A percentile compares a stretch with the other conserved stretches of the same genome.
These are phyloP conservation scores for Toxotes lorentzi DNA, from an alignment of 2,797 vertebrate species.

Conservation along the genomic window DNA sequence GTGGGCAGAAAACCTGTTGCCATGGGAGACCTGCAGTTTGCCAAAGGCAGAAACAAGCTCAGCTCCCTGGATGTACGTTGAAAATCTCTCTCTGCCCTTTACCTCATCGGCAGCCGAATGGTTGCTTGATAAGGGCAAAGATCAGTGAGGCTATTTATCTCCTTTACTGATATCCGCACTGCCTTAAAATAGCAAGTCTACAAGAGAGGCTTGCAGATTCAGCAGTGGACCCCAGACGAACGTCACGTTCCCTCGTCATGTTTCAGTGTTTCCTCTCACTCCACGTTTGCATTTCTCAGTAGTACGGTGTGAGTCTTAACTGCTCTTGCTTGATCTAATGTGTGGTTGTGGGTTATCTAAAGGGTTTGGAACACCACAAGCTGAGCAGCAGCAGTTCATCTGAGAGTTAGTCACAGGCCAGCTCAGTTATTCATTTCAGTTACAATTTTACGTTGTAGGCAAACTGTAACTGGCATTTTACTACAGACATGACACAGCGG, in stretches of 20 bases:
- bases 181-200: slow-evolving; percentile 50
- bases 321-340: slow-evolving; percentile 63
- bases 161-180: slow-evolving; percentile 56
- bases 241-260: neutral
- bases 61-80: slow-evolving; percentile 48
- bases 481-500: slow-evolving; percentile 41
- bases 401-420: slow-evolving; percentile 31
- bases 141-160: slow-evolving; percentile 61
- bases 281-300: slow-evolving; percentile 74
- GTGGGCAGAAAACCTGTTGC: slow-evolving; percentile 71
- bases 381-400: slow-evolving; percentile 54
- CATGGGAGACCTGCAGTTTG: slow-evolving; percentile 59
- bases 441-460: slow-evolving; percentile 34
- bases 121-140: slow-evolving; percentile 64
- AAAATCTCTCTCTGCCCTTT: slow-evolving; percentile 59
- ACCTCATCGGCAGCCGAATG: slow-evolving; percentile 45
- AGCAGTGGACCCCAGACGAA: slow-evolving; percentile 55
- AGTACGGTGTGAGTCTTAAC: slow-evolving; percentile 70
- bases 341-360: slow-evolving; percentile 49
- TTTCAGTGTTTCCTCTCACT: slow-evolving; percentile 64
- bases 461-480: slow-evolving; percentile 44
- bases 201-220: slow-evolving; percentile 41
- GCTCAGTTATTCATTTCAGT: slow-evolving; percentile 52
- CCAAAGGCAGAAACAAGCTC: slow-evolving; percentile 65
- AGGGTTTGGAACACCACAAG: slow-evolving; percentile 55